Evolutionary conservation across 1,140 invertebrate genomes (phyloP), one percentile per base, ranked within the genome.

Genomic region (Muscidifurax raptorellus): DNA sequence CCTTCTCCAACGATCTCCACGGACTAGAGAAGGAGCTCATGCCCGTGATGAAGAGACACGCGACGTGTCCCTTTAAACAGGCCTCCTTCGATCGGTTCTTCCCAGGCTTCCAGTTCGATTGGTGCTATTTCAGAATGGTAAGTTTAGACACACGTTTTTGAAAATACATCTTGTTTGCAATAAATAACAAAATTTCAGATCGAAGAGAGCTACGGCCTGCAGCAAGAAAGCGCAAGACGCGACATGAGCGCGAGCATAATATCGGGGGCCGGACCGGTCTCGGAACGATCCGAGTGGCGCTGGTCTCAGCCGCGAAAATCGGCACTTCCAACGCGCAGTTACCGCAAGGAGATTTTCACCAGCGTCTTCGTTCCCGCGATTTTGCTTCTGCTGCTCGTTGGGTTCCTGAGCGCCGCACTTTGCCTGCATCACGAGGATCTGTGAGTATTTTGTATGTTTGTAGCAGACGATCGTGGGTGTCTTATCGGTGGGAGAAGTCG

Each of bases 41-140:
- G 75, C 97, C 97, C 0, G 90, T 96, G 0, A 90, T 98, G 0
- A 96, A 95, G 88, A 97, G 96, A 87, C 90, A 96, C 18, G 94
- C 95, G 0, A 94, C 94, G 10, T 98, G 97, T 89, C 95, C 96
- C 86, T 97, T 97, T 88, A 98, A 98, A 90, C 94, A 96, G 86
- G 98, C 97, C 0, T 96, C 96, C 0, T 96, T 97, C 0, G 97
- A 98, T 90, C 94, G 96, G 88, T 93, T 96, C 30, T 98, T 98
- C 91, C 94, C 97, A 86, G 95, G 95, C 15, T 96, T 98, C 88
- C 94, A 95, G 47, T 90, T 98, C 25, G 97, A 98, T 90, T 98
- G 97, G 98, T 98, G 97, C 88, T 95, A 96, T 76, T 98, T 98
- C 89, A 94, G 95, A 91, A 93, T 98, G 93, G 96, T 97, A 91